Conservation (phyloP, 2,888 invertebrate genomes). For the Cartodere bifasciata region DNA sequence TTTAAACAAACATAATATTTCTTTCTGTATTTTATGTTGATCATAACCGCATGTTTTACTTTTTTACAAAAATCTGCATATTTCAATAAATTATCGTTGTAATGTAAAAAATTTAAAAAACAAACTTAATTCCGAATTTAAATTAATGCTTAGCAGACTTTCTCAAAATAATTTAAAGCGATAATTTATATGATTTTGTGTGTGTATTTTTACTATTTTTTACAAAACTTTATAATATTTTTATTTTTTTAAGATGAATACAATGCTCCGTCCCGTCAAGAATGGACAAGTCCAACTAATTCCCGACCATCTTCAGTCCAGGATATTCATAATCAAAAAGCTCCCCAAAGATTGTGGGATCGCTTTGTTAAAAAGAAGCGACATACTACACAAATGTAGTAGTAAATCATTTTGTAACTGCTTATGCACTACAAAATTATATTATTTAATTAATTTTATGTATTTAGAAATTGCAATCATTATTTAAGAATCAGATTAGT, state of each 20-base stretch:
- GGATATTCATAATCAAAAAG: conserved; percentile 43
- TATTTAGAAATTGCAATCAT: too few relatives aligned
- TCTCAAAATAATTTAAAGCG: not conserved
- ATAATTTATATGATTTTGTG: not conserved
- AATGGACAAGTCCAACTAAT: conserved; percentile 16
- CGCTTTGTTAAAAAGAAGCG: conserved; percentile 45
- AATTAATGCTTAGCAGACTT: not conserved
- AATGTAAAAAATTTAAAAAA: too few relatives aligned
- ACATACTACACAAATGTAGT: conserved; percentile 42
- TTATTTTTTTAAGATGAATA: conserved; percentile 16
- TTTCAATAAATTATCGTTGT: too few relatives aligned
- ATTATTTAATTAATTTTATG: too few relatives aligned
- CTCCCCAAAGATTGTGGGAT: conserved; percentile 46
- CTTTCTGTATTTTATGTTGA: not conserved
- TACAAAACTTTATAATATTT: conserved; percentile 2
- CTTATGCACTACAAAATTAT: too few relatives aligned
- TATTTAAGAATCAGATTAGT: too few relatives aligned
- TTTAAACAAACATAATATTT: conserved; percentile 1
- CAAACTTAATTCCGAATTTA: too few relatives aligned
- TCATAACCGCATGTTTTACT: not conserved
- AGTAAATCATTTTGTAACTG: too few relatives aligned
- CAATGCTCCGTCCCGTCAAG: conserved; percentile 19
- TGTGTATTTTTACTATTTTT: conserved; percentile 1
- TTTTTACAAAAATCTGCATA: too few relatives aligned
- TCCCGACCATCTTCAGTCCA: conserved; percentile 22